Conservation (phyloP, 2,888 invertebrate genomes). For the Luperina nickerlii region DNA sequence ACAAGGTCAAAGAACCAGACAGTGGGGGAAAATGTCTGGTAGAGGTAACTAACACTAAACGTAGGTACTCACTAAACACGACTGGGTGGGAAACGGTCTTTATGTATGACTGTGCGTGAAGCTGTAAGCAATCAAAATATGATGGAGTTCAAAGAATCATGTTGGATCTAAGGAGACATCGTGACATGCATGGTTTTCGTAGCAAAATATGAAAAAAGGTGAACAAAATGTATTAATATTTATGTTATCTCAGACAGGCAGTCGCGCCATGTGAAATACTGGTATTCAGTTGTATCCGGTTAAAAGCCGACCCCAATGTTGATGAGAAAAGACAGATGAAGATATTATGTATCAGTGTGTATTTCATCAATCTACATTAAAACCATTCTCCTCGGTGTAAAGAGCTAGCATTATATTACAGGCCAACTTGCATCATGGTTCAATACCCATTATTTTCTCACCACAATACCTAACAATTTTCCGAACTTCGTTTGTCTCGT, state of each 20-base stretch:
- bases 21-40: conserved; percentile 61
- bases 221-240: background rate
- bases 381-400: background rate
- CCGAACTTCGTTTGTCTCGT: conserved; percentile 14
- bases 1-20: conserved; percentile 75
- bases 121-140: background rate
- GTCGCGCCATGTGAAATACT: background rate
- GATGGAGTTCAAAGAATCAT: conserved; percentile 9
- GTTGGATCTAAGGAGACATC: background rate
- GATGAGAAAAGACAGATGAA: background rate
- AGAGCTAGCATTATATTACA: background rate
- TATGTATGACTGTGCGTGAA: conserved; percentile 13
- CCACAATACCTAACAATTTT: conserved; percentile 5
- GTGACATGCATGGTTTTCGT: background rate
- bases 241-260: background rate
- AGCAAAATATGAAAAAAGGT: background rate
- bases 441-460: background rate
- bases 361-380: background rate
- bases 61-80: conserved; percentile 32
- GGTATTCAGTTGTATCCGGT: background rate
- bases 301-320: background rate
- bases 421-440: background rate
- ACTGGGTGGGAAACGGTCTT: conserved; percentile 12
- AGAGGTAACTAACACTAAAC: conserved; percentile 52
- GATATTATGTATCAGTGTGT: background rate